A percentile compares a stretch with the other conserved stretches of the same genome.
Evolutionary conservation across 2,888 invertebrate species (phyloP).

Genomic region (Hyposoter dolosus): DNA sequence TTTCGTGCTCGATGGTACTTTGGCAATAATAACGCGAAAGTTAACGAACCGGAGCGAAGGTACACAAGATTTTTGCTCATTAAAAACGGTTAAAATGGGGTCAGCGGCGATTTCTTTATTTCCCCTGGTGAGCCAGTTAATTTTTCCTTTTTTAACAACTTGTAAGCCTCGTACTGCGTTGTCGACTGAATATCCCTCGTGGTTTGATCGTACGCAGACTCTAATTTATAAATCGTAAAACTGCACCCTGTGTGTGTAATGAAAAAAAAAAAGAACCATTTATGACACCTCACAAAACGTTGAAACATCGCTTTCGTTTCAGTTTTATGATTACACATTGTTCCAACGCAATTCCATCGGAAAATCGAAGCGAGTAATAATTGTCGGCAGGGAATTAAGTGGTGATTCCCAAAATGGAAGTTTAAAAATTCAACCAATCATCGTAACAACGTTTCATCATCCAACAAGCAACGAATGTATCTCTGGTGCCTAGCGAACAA

Average conservation of each 20-base stretch:
- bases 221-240: slow-evolving; percentile 70
- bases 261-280: slow-evolving; percentile 51
- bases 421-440: slow-evolving; percentile 39
- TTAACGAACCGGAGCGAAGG: slow-evolving; percentile 34
- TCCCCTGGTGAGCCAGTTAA: slow-evolving; percentile 9
- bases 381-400: slow-evolving; percentile 1
- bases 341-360: slow-evolving; percentile 3
- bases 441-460: slow-evolving; percentile 29
- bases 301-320: slow-evolving; percentile 21
- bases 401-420: neutral
- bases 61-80: slow-evolving; percentile 28
- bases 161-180: neutral
- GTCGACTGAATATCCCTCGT: slow-evolving; percentile 35
- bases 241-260: slow-evolving; percentile 60
- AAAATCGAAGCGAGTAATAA: slow-evolving; percentile 9
- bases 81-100: slow-evolving; percentile 40
- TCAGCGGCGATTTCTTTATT: slow-evolving; percentile 35
- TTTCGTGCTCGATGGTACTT: slow-evolving; percentile 28
- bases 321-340: slow-evolving; percentile 27
- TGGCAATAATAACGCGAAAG: slow-evolving; percentile 23
- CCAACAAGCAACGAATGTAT: neutral
- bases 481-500: slow-evolving; percentile 31
- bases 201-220: slow-evolving; percentile 42
- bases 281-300: slow-evolving; percentile 29
- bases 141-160: slow-evolving; percentile 15